A percentile compares a stretch with the other conserved stretches of the same genome.
Conservation (phyloP, 2,797 vertebrate species). For the Melanogrammus aeglefinus region DNA sequence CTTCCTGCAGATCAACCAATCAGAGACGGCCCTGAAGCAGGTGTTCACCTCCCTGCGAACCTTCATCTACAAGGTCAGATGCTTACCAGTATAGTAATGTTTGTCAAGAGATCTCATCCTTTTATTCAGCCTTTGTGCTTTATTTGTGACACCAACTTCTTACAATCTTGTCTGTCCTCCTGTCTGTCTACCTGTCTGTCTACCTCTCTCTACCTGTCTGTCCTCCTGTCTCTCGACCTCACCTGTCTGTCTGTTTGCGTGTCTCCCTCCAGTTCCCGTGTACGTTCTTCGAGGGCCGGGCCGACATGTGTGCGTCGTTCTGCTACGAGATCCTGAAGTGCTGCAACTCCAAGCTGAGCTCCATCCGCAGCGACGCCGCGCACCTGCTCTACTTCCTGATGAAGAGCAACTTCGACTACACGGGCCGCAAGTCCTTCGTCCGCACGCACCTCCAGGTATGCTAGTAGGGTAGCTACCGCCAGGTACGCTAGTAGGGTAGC, state of each 20-base stretch:
- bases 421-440: conserved; percentile 92
- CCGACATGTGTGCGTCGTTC: conserved; percentile 94
- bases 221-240: neutral
- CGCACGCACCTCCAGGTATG: conserved; percentile 83
- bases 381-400: conserved; percentile 97
- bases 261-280: conserved; percentile 83
- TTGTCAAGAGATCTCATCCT: too few species aligned
- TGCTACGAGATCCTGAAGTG: conserved; percentile 98
- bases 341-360: conserved; percentile 96
- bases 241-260: neutral
- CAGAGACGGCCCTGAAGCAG: conserved; percentile 90
- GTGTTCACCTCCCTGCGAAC: conserved; percentile 92
- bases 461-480: conserved; percentile 35
- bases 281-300: conserved; percentile 93
- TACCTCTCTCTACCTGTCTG: neutral
- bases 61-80: conserved; percentile 91
- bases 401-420: conserved; percentile 99
- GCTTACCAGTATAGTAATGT: neutral
- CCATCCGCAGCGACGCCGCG: conserved; percentile 90
- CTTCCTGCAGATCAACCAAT: conserved; percentile 96
- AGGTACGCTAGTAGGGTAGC: too few species aligned
- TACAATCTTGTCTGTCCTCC: too few species aligned
- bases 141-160: too few species aligned
- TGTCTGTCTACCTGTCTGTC: too few species aligned
- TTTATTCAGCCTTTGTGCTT: too few species aligned